Evolutionary conservation across 1,140 invertebrate genomes (phyloP), one percentile per base, ranked within the genome.

Genomic region (Drosophila albomicans): DNA sequence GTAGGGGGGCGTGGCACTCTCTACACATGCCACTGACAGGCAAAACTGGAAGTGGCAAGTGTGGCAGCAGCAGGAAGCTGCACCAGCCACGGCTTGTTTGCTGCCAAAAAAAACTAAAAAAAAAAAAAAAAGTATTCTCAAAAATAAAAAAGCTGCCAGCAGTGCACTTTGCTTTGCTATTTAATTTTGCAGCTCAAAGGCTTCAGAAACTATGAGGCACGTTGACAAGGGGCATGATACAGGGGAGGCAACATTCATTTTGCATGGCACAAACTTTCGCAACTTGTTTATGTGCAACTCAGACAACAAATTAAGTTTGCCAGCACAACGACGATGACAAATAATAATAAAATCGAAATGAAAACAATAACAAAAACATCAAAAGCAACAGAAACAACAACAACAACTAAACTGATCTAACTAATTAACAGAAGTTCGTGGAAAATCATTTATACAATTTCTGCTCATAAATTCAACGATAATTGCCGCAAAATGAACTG

Each of bases 181-280:
- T 87, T 87, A 82, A 87, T 87, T 88, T 87, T 82, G 84, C 66
- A 70, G 80, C 84, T 87, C 84, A 87, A 87, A 87, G 84, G 84
- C 73, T 56, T 81, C 80, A 56, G 69, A 88, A 88, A 78, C 80
- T 82, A 25, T 20, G 28, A 57, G 54, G 41, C 77, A 35, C 10
- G 43, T 15, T 20, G 72, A 8, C 32, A 8, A 32, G 32, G 32
- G 32, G 32, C 20, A 25, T 25, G 20, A 25, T 25, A 25, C 20
- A 32, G 28, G 15, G 56, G 82, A 20, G 20, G 20, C 20, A 0
- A 32, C 32, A 32, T 32, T 32, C 84, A 87, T 65, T 77, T 77
- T 65, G 61, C 35, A 51, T 75, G 71, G 38, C 64, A 43, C 20
- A 75, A 80, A 66, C 45, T 80, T 88, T 64, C 20, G 51, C 62